phyloP scores from a whole-genome alignment of 2,113 vertebrate genomes.

The Rhinolophus sinicus region DNA sequence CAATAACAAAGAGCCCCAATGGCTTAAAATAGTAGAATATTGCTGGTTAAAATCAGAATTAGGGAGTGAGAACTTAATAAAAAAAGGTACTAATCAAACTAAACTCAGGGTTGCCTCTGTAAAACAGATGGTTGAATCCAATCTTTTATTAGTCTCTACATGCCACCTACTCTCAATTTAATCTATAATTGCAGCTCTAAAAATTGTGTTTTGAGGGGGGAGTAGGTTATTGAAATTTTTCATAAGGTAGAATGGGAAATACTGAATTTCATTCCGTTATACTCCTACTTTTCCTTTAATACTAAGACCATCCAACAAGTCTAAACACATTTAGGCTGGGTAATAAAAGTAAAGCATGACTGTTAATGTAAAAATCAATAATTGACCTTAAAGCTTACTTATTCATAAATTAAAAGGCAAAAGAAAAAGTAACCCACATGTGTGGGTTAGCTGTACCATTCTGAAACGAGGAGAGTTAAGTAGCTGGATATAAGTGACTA shows the following conservation, averaged over 20 bases:
- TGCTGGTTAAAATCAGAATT: slow-evolving; percentile 52
- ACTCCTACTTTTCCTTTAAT: slow-evolving; percentile 31
- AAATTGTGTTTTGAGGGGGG: background rate
- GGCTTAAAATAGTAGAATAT: background rate
- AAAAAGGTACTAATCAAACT: background rate
- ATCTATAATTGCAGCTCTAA: background rate
- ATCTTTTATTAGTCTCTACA: background rate
- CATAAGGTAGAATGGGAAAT: background rate
- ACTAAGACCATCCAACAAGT: background rate
- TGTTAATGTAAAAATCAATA: slow-evolving; percentile 9
- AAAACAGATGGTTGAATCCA: slow-evolving; percentile 2
- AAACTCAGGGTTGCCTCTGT: background rate
- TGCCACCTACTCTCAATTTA: background rate
- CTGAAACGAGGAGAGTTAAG: background rate
- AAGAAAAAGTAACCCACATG: background rate
- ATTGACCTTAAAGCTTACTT: background rate
- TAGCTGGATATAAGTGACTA: background rate
- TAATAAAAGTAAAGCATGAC: background rate
- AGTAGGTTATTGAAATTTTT: background rate
- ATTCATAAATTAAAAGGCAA: slow-evolving; percentile 39
- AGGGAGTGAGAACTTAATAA: background rate
- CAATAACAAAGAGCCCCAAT: background rate
- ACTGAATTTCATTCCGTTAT: slow-evolving; percentile 4
- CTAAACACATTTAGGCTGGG: background rate
- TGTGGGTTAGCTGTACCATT: background rate